A percentile compares a stretch with the other conserved stretches of the same genome.
phyloP scores from a whole-genome alignment of 1,140 invertebrate genomes.

The Bombus terrestris region DNA sequence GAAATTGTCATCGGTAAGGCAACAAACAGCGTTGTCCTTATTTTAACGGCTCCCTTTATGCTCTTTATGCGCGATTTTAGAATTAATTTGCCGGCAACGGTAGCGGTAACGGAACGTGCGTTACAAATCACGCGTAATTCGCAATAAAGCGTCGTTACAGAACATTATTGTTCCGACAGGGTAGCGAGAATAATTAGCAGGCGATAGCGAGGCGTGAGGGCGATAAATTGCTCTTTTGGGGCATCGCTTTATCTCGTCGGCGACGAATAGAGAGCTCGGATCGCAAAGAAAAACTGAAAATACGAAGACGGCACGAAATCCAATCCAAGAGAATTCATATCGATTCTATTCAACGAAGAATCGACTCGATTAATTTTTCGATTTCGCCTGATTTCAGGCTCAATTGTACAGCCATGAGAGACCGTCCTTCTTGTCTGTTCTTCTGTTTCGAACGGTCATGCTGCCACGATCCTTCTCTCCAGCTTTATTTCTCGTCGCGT shows the following conservation, averaged over 20 bases:
- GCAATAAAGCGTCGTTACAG: conserved; percentile 3
- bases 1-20: not conserved
- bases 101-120: not conserved
- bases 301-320: not conserved
- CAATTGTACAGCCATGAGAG: conserved; percentile 9
- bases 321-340: conserved; percentile 29
- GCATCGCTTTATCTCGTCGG: not conserved
- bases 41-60: conserved; percentile 1
- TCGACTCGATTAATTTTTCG: conserved; percentile 62
- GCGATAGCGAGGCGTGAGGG: not conserved
- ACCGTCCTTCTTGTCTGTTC: not conserved
- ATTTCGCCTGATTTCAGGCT: conserved; percentile 47
- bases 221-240: conserved; percentile 36
- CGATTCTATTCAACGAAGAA: conserved; percentile 32
- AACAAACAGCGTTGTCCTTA: not conserved
- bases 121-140: conserved; percentile 26
- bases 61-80: not conserved
- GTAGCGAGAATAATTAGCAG: conserved; percentile 15
- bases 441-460: not conserved
- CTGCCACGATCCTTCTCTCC: not conserved
- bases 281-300: not conserved
- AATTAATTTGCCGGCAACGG: not conserved
- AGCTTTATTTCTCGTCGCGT: not conserved
- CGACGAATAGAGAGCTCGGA: not conserved
- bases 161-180: not conserved